Conservation (phyloP, 1,140 invertebrate genomes). For the Sycophila sp. region DNA sequence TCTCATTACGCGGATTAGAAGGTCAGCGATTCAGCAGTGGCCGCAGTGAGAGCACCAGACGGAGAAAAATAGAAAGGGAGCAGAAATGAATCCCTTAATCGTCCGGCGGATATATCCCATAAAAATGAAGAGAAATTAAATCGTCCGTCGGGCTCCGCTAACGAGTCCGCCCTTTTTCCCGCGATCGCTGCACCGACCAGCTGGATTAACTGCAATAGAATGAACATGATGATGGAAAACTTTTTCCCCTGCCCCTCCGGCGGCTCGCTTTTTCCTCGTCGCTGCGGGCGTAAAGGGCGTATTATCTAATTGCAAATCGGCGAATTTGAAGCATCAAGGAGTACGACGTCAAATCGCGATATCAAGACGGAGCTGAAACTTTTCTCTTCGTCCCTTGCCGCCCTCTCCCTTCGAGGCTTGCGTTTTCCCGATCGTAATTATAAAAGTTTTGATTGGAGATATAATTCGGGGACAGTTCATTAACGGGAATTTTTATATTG, state of each 20-base stretch:
- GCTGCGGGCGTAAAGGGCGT: background rate
- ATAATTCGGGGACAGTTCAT: background rate
- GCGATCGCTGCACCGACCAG: too few species aligned
- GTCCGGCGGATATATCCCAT: background rate
- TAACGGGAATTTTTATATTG: conserved; percentile 1
- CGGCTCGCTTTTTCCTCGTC: background rate
- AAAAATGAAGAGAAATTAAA: conserved; percentile 39
- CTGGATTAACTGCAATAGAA: background rate
- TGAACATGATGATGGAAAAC: too few species aligned
- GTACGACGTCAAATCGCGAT: background rate
- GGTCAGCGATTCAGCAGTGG: background rate
- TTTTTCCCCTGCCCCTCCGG: background rate
- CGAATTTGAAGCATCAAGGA: conserved; percentile 6
- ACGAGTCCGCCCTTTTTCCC: background rate
- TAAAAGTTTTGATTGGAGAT: conserved; percentile 12
- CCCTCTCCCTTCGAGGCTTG: background rate
- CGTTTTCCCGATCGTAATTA: background rate
- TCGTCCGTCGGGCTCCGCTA: background rate
- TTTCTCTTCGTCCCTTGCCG: background rate
- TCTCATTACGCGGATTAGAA: conserved; percentile 22
- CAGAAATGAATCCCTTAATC: conserved; percentile 15
- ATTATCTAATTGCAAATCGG: conserved; percentile 22
- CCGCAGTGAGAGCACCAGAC: too few species aligned
- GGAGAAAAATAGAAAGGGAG: background rate
- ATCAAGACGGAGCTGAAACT: conserved; percentile 10